Evolutionary conservation across 2,797 vertebrate species (phyloP).

Genomic region (Echeneis naucrates): DNA sequence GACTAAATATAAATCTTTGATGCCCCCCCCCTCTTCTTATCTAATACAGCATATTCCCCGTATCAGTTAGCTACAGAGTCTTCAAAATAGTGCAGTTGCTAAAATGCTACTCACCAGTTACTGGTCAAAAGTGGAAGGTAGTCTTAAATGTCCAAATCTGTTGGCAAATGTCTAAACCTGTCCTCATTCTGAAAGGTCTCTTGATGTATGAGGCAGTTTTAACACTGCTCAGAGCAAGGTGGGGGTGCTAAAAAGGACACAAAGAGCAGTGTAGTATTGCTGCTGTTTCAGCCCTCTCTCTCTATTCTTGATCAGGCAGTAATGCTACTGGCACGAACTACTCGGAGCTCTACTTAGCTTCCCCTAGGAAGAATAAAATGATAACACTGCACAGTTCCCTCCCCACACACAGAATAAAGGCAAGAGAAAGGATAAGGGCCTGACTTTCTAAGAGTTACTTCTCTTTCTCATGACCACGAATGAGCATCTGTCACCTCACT

Average conservation of each 20-base stretch:
- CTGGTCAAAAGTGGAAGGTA: slow-evolving; percentile 24
- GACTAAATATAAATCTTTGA: neutral
- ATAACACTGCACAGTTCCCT: slow-evolving; percentile 46
- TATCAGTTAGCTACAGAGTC: slow-evolving; percentile 15
- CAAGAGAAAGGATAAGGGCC: slow-evolving; percentile 32
- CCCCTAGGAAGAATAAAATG: slow-evolving; percentile 53
- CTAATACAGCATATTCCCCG: neutral
- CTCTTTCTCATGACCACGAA: slow-evolving; percentile 62
- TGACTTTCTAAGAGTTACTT: neutral
- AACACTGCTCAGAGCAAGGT: slow-evolving; percentile 51
- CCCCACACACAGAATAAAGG: slow-evolving; percentile 20
- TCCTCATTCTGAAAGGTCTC: slow-evolving; percentile 40
- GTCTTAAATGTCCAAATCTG: too few species aligned
- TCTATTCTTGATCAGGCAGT: slow-evolving; percentile 63
- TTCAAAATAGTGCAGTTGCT: neutral
- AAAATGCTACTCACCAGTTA: slow-evolving; percentile 68
- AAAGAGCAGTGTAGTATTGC: slow-evolving; percentile 73
- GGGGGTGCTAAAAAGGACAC: slow-evolving; percentile 53
- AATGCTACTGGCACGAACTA: slow-evolving; percentile 67
- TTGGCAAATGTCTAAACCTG: slow-evolving; percentile 40
- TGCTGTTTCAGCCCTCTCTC: slow-evolving; percentile 81
- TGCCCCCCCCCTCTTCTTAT: neutral
- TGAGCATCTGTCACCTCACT: slow-evolving; percentile 61
- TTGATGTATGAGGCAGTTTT: slow-evolving; percentile 39
- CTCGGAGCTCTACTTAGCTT: slow-evolving; percentile 46